Evolutionary conservation across 2,113 vertebrate genomes (phyloP).

Genomic region (Corvus cornix): DNA sequence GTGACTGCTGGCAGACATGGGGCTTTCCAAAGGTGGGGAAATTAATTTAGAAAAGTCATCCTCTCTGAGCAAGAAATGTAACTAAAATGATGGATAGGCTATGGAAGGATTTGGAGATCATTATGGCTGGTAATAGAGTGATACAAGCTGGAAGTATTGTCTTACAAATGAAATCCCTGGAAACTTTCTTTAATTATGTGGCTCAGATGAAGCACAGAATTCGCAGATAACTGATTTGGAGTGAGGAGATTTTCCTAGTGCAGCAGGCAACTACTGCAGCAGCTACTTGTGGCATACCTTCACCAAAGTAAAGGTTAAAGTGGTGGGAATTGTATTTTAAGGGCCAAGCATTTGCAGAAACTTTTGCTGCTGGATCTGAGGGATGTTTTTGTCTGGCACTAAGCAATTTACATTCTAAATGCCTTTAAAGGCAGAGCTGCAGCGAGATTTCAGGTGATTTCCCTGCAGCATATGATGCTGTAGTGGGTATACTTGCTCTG

Average conservation of each 20-base stretch:
- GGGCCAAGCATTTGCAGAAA: neutral
- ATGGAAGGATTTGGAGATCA: slow-evolving; percentile 10
- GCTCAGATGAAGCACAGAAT: neutral
- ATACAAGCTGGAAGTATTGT: slow-evolving; percentile 7
- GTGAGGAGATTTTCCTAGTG: neutral
- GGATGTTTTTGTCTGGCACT: neutral
- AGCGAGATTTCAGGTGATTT: neutral
- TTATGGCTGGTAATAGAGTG: neutral
- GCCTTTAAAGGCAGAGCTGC: neutral
- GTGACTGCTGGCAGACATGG: neutral
- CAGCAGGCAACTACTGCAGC: neutral
- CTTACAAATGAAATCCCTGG: slow-evolving; percentile 5
- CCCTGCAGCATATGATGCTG: neutral
- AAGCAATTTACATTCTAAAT: neutral
- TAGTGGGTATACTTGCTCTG: neutral
- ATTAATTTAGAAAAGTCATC: neutral
- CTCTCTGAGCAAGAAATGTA: neutral
- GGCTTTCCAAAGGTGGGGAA: neutral
- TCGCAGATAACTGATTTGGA: neutral
- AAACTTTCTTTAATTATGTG: neutral
- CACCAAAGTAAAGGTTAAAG: neutral
- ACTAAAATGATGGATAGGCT: neutral
- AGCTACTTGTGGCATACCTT: neutral
- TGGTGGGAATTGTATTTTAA: neutral
- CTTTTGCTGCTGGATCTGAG: neutral